Percentiles rank a stretch among this genome's conserved stretches.
Conservation (phyloP, 2,888 invertebrate genomes). For the Leptodirus hochenwartii region DNA sequence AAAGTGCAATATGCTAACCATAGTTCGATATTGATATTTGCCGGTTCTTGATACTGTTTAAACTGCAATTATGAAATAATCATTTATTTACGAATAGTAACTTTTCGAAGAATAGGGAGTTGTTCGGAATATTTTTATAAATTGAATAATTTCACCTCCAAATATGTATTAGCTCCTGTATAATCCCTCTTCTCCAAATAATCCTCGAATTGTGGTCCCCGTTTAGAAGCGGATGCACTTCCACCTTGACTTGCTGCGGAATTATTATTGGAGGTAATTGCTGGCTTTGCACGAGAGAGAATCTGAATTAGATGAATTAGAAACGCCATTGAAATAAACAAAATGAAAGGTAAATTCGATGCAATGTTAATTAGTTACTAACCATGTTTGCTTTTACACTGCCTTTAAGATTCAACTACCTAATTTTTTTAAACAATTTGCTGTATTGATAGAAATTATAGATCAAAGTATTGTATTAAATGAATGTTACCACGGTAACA, state of each 20-base stretch:
- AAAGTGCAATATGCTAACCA: conserved; percentile 95
- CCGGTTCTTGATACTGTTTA: conserved; percentile 32
- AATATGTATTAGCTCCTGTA: conserved; percentile 78
- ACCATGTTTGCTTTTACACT: too few species aligned
- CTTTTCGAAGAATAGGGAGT: conserved; percentile 1
- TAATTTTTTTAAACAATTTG: too few species aligned
- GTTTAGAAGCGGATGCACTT: conserved; percentile 23
- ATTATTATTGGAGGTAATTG: conserved; percentile 32
- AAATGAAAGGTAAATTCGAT: too few species aligned
- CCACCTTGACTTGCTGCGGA: conserved; percentile 15
- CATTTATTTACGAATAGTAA: too few species aligned
- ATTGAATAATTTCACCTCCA: conserved; percentile 47
- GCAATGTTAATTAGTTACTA: too few species aligned
- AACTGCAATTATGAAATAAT: conserved; percentile 26
- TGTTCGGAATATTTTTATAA: conserved; percentile 1
- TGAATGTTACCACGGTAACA: too few species aligned
- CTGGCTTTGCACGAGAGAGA: conserved; percentile 67
- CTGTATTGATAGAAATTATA: too few species aligned
- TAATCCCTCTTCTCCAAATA: conserved; percentile 83
- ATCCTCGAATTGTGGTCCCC: conserved; percentile 71
- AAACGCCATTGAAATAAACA: conserved; percentile 5
- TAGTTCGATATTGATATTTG: conserved; percentile 38
- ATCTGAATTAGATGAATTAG: conserved; percentile 43
- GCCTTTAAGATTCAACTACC: too few species aligned
- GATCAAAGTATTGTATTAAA: too few species aligned